Evolutionary conservation across 1,140 invertebrate genomes (phyloP).

Genomic region (Hyles euphorbiae): DNA sequence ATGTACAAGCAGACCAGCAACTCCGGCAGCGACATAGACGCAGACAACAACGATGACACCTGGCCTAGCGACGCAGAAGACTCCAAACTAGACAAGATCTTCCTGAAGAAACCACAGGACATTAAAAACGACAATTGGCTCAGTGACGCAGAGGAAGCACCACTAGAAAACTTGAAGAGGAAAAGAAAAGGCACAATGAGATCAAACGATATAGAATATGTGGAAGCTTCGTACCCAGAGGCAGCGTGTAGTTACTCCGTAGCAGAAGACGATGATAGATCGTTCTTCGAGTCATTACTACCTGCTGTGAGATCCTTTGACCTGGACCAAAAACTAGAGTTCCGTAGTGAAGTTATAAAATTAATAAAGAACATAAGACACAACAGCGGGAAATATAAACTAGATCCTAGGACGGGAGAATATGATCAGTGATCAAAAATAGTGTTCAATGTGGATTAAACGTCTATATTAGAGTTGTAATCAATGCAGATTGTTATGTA

Average conservation of each 20-base stretch:
- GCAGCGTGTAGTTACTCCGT: constrained; percentile 15
- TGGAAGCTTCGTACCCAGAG: constrained; percentile 24
- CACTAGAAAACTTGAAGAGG: constrained; percentile 31
- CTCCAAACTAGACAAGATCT: constrained; percentile 12
- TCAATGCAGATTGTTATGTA: constrained; percentile 1
- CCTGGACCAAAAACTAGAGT: constrained; percentile 48
- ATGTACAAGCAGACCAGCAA: constrained; percentile 31
- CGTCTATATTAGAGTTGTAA: no score
- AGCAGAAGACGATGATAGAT: constrained; percentile 41
- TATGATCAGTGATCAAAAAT: background rate
- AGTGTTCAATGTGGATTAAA: no score
- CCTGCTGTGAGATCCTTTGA: constrained; percentile 41
- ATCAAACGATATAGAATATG: constrained; percentile 29
- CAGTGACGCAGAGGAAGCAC: constrained; percentile 28
- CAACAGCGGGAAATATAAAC: constrained; percentile 13
- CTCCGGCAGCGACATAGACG: constrained; percentile 26
- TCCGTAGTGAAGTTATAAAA: constrained; percentile 39
- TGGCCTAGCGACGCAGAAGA: constrained; percentile 25
- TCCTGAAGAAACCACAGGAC: constrained; percentile 7
- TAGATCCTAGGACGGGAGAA: constrained; percentile 9
- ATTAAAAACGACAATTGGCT: constrained; percentile 13
- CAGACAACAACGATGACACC: constrained; percentile 19
- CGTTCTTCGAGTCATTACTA: constrained; percentile 46
- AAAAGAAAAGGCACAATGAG: constrained; percentile 25
- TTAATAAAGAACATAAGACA: constrained; percentile 38